Base-by-base conservation (phyloP, 1,140 invertebrate genomes). In the Procambarus clarkii region DNA sequence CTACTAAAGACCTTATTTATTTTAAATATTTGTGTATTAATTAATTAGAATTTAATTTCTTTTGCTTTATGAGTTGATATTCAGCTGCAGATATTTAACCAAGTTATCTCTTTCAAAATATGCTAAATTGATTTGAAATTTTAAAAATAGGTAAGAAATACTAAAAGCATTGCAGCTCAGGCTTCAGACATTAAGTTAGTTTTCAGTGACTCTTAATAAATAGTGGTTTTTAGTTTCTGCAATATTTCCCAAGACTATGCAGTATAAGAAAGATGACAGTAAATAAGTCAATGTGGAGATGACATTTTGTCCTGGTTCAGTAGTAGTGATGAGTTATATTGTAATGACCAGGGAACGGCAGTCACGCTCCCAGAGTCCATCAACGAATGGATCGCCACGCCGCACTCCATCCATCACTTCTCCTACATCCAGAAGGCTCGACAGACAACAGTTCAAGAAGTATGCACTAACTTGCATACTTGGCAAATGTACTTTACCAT, bases 401-500 rank as follows among this genome's bases (percentile, higher is more conserved):
- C 88, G 80, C 50, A 50, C 64, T 50, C 24, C 45, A 8, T 71
- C 88, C 71, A 78, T 90, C 88, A 79, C 76, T 8, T 90, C 88
- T 18, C 88, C 88, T 21, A 90, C 88, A n/a, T 84, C 88, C 58
- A 83, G 88, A 83, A 83, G 80, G 80, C 81, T 90, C 69, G 45
- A 90, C 88, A 84, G 88, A 83, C 34, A 69, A 44, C 88, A 90
- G 88, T 90, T 90, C 88, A 90, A 90, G 88, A 90, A 90, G 88
- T 90, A 90, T 77, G 88, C 88, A 84, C 50, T 58, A 84, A 58
- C 34, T 44, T 88, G 45, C 46, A 21, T 64, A 18, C 5, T 18
- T 64, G 5, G 13, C n/a, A 82, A 82, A 54, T 50, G n/a, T 24
- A n/a, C 60, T 60, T 82, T 60, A 82, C 80, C 46, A 34, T 82